These are phyloP conservation scores for Chrysomela aeneicollis DNA, from an alignment of 2,888 invertebrate genomes.

Conservation along the genomic window DNA sequence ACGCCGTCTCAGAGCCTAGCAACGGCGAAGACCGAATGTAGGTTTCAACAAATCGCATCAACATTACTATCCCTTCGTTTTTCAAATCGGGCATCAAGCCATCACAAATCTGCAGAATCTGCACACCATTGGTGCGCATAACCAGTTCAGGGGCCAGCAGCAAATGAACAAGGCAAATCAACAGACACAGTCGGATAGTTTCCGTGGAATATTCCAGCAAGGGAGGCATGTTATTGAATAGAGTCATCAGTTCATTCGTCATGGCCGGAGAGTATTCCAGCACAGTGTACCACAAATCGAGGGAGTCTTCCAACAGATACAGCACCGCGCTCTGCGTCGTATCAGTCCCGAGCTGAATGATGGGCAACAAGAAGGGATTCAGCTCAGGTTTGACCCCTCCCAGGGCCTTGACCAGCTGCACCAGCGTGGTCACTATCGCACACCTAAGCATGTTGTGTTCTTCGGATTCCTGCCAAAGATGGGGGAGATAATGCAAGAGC, in stretches of 20 bases:
- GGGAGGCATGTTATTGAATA: constrained; percentile 78
- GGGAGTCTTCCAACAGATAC: constrained; percentile 90
- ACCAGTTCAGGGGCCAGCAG: constrained; percentile 81
- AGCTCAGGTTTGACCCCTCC: constrained; percentile 63
- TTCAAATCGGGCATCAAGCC: constrained; percentile 81
- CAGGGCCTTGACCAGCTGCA: constrained; percentile 82
- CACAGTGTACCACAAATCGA: constrained; percentile 88
- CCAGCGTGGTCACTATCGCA: constrained; percentile 86
- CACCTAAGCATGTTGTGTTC: constrained; percentile 90
- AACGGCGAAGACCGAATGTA: constrained; percentile 78
- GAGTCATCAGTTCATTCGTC: constrained; percentile 72
- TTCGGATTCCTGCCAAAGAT: constrained; percentile 87
- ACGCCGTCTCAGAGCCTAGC: constrained; percentile 78
- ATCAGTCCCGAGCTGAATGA: constrained; percentile 80
- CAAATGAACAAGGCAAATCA: constrained; percentile 84
- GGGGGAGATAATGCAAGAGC: constrained; percentile 83
- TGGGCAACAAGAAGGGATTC: constrained; percentile 71
- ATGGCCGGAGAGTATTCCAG: constrained; percentile 78
- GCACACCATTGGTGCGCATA: constrained; percentile 74
- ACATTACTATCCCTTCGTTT: constrained; percentile 74
- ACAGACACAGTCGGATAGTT: constrained; percentile 78
- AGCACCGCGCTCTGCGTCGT: constrained; percentile 82
- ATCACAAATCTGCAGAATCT: constrained; percentile 74
- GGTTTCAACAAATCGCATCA: constrained; percentile 78
- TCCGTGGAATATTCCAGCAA: constrained; percentile 85